Evolutionary conservation across 2,888 invertebrate genomes (phyloP).

Genomic region (Tenthredo distinguenda): DNA sequence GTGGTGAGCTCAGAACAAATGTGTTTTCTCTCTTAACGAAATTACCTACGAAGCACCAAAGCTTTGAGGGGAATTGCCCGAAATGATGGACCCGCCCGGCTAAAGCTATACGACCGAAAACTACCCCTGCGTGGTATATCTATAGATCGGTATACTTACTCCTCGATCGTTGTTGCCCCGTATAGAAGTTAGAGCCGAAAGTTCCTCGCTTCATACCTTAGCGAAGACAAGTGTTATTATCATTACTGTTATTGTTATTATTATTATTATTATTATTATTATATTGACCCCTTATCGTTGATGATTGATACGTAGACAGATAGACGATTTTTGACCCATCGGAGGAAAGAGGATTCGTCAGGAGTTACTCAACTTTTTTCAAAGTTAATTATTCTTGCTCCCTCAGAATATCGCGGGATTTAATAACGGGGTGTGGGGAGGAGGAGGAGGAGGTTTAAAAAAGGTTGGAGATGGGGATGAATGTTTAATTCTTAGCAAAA

Average conservation of each 20-base stretch:
- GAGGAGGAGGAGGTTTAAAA: neutral
- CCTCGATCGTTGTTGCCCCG: neutral
- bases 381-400: neutral
- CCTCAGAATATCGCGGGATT: neutral
- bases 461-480: neutral
- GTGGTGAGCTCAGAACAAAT: constrained; percentile 21
- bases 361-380: neutral
- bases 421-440: neutral
- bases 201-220: neutral
- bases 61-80: constrained; percentile 20
- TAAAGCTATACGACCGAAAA: neutral
- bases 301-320: neutral
- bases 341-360: neutral
- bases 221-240: neutral
- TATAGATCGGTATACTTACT: neutral
- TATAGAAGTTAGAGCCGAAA: neutral
- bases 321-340: neutral
- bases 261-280: neutral
- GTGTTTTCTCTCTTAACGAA: constrained; percentile 38
- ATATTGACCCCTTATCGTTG: neutral
- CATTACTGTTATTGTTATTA: neutral
- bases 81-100: constrained; percentile 3
- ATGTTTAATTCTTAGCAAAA: neutral
- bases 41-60: constrained; percentile 27
- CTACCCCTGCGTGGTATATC: neutral